phyloP scores from a whole-genome alignment of 2,888 invertebrate species.

The Philereme vetulata region DNA sequence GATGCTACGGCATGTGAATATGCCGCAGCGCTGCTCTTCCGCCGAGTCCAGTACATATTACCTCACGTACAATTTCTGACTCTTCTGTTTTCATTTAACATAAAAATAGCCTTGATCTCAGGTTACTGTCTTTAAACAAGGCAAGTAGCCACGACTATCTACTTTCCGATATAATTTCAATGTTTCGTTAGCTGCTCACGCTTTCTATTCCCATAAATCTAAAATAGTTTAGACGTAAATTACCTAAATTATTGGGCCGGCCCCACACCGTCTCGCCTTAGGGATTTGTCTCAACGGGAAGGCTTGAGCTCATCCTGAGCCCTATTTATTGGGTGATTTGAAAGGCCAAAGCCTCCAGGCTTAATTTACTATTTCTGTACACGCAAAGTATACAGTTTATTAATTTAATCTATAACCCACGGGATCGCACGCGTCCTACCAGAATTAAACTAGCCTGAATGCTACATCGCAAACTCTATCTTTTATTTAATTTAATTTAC shows the following conservation, averaged over 20 bases:
- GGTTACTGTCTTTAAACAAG: constrained; percentile 31
- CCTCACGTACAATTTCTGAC: too few species aligned
- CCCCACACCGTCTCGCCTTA: constrained; percentile 44
- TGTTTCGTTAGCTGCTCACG: constrained; percentile 38
- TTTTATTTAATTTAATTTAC: too few species aligned
- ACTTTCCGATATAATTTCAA: constrained; percentile 31
- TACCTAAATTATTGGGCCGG: constrained; percentile 47
- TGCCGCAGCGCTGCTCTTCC: too few species aligned
- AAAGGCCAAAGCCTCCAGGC: constrained; percentile 14
- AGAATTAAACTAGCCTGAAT: too few species aligned
- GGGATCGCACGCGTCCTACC: too few species aligned
- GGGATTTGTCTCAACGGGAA: constrained; percentile 32
- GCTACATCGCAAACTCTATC: too few species aligned
- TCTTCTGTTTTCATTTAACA: not conserved
- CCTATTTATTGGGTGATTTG: constrained; percentile 24
- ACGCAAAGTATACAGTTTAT: constrained; percentile 12
- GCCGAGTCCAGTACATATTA: too few species aligned
- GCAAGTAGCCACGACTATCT: constrained; percentile 18
- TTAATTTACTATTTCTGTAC: constrained; percentile 17
- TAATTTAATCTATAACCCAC: too few species aligned
- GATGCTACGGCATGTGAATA: too few species aligned
- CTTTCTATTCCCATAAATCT: constrained; percentile 48
- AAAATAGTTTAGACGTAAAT: constrained; percentile 45
- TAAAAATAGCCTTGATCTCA: constrained; percentile 17
- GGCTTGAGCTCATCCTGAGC: constrained; percentile 6